These are phyloP conservation scores for Grammomys surdaster DNA, from an alignment of 2,113 vertebrate species.

Conservation along the genomic window DNA sequence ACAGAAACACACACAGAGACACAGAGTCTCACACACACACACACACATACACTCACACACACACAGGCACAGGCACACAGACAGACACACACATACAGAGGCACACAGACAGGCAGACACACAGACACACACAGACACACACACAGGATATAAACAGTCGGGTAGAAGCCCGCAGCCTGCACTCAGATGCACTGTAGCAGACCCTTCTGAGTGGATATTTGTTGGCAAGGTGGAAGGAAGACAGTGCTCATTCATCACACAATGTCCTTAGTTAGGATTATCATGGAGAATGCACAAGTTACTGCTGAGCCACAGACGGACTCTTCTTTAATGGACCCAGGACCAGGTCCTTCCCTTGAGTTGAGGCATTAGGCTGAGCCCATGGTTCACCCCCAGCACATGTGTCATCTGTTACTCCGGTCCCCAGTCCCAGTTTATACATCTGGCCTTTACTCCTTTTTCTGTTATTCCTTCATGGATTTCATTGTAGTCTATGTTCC, in stretches of 20 bases:
- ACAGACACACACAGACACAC: not conserved
- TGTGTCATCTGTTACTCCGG: not conserved
- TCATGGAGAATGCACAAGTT: not conserved
- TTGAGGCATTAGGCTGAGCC: not conserved
- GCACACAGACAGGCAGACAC: no score
- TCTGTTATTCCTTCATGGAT: not conserved
- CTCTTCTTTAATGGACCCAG: not conserved
- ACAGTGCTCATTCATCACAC: not conserved
- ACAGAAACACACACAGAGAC: no score
- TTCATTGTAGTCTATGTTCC: not conserved
- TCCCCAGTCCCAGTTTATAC: slow-evolving; percentile 15
- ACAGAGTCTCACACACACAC: no score
- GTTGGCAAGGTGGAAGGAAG: no score
- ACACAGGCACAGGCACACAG: no score
- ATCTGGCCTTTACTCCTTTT: not conserved
- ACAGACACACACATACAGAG: no score
- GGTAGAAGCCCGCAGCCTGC: not conserved
- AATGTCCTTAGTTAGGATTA: not conserved
- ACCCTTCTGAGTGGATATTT: not conserved
- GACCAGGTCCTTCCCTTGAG: not conserved
- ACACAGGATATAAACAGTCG: not conserved
- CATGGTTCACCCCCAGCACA: not conserved
- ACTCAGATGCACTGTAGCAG: no score
- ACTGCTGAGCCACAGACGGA: not conserved
- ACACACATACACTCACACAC: no score